These are phyloP conservation scores for Calephelis perditalis DNA, from an alignment of 2,888 invertebrate genomes.

Conservation along the genomic window DNA sequence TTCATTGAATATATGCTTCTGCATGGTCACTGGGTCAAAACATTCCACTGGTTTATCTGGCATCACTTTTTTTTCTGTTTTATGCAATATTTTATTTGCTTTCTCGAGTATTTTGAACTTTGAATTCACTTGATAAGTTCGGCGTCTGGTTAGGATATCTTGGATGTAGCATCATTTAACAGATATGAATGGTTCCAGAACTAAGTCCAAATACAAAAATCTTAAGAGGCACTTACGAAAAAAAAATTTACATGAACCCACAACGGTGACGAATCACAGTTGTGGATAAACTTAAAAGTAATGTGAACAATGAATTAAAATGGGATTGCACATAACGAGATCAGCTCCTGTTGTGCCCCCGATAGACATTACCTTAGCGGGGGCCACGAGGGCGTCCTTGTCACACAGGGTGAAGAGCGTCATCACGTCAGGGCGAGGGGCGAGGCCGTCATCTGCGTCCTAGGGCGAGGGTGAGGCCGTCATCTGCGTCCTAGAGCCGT, in stretches of 20 bases:
- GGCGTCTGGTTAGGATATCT: slow-evolving; percentile 47
- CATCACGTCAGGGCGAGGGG: slow-evolving; percentile 25
- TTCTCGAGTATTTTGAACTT: too few species aligned
- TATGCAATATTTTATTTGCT: too few species aligned
- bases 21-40: too few species aligned
- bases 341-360: slow-evolving; percentile 66
- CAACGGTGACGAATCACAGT: slow-evolving; percentile 29
- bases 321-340: slow-evolving; percentile 65
- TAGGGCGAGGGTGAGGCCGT: slow-evolving; percentile 29
- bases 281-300: slow-evolving; percentile 32
- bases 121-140: too few species aligned
- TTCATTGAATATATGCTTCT: too few species aligned
- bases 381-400: slow-evolving; percentile 33
- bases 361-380: slow-evolving; percentile 63
- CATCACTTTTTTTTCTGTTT: too few species aligned
- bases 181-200: too few species aligned
- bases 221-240: slow-evolving; percentile 33
- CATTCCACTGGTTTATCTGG: too few species aligned
- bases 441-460: slow-evolving; percentile 26
- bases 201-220: slow-evolving; percentile 37
- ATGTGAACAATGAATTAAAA: slow-evolving; percentile 45
- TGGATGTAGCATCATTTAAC: slow-evolving; percentile 34
- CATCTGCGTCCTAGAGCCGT: slow-evolving; percentile 32
- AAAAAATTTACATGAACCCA: slow-evolving; percentile 26
- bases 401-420: slow-evolving; percentile 8